phyloP scores from a whole-genome alignment of 2,888 invertebrate genomes.

The Lasioglossum oenotherae region DNA sequence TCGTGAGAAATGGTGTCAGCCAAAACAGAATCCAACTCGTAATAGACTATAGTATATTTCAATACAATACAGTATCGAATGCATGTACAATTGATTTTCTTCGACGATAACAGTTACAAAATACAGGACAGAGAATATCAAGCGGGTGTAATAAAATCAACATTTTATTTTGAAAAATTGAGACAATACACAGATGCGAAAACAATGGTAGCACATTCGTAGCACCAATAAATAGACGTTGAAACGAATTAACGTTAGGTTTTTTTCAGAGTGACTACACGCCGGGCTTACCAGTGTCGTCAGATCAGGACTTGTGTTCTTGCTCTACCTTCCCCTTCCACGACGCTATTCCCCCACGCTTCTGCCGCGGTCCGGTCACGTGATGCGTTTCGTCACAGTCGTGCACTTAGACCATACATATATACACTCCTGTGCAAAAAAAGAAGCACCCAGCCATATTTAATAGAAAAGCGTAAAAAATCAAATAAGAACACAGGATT shows the following conservation, averaged over 20 bases:
- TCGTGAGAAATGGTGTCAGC: background rate
- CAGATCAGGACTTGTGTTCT: too few species aligned
- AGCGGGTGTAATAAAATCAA: slow-evolving; percentile 79
- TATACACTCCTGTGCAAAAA: too few species aligned
- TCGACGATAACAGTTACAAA: background rate
- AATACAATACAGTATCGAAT: background rate
- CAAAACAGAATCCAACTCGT: background rate
- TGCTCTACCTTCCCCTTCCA: too few species aligned
- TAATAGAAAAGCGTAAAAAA: too few species aligned
- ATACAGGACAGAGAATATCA: slow-evolving; percentile 22
- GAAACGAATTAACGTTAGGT: slow-evolving; percentile 68
- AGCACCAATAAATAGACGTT: slow-evolving; percentile 79
- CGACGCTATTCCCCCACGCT: too few species aligned
- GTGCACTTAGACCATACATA: too few species aligned
- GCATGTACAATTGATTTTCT: background rate
- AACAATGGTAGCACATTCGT: slow-evolving; percentile 79
- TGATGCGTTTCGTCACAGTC: too few species aligned
- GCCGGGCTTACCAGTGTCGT: slow-evolving; percentile 38
- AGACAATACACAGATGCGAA: slow-evolving; percentile 81
- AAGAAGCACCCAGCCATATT: too few species aligned
- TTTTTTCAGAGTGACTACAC: slow-evolving; percentile 58
- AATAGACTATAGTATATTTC: slow-evolving; percentile 6
- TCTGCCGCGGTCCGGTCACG: too few species aligned
- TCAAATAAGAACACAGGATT: too few species aligned
- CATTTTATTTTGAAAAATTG: slow-evolving; percentile 82